These are phyloP conservation scores for Prostheceraeus crozeri DNA, from an alignment of 2,888 invertebrate genomes.

Conservation along the genomic window DNA sequence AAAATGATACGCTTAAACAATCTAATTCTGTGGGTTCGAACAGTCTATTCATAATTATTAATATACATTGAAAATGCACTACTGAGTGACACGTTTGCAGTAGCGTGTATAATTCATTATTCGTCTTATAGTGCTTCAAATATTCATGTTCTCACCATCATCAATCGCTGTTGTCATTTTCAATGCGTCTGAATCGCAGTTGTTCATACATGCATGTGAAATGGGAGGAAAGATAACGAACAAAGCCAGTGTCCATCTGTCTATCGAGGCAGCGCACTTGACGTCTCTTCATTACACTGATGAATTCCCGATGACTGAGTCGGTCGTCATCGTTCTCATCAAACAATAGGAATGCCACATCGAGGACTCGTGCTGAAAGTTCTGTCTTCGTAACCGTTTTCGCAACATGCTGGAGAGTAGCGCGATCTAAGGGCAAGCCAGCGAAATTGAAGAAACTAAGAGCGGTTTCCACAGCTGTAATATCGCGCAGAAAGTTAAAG, in stretches of 20 bases:
- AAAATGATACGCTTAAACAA: no score
- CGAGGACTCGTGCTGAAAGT: slow-evolving; percentile 82
- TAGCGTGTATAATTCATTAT: no score
- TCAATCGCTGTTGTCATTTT: no score
- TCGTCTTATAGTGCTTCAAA: no score
- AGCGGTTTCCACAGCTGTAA: slow-evolving; percentile 96
- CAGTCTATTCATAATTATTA: no score
- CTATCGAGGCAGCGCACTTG: not conserved
- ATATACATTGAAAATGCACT: no score
- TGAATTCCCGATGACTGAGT: slow-evolving; percentile 6
- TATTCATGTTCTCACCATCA: no score
- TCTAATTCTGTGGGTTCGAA: no score
- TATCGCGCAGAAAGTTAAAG: slow-evolving; percentile 90
- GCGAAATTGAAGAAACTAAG: slow-evolving; percentile 97
- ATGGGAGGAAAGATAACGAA: not conserved
- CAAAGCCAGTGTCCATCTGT: not conserved
- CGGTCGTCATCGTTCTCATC: slow-evolving; percentile 73
- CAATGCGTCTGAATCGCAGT: no score
- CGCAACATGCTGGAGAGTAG: slow-evolving; percentile 85
- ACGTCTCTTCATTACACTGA: not conserved
- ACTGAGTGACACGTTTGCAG: no score
- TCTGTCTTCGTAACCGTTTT: slow-evolving; percentile 89
- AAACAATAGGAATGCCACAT: slow-evolving; percentile 93
- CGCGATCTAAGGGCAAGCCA: slow-evolving; percentile 91
- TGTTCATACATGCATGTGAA: not conserved